Percentiles rank a stretch among this genome's conserved stretches.
Conservation (phyloP, 53 echinoderm and acorn worm species). For the Temnopleurus reevesii region DNA sequence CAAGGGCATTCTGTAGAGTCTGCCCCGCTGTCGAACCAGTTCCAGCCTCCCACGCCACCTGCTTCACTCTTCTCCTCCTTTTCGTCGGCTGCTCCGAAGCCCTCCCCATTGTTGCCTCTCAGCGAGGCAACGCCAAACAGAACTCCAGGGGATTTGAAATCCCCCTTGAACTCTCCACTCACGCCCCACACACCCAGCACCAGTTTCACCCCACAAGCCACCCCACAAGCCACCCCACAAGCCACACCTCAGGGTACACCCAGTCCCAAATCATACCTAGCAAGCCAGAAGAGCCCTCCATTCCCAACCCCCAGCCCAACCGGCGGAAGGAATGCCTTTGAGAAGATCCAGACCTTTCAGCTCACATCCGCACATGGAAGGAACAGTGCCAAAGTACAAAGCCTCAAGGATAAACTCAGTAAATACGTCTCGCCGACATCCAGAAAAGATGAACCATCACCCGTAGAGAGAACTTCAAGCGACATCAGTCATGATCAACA, state of each 20-base stretch:
- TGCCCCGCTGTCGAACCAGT: neutral
- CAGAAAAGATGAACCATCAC: neutral
- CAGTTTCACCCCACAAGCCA: neutral
- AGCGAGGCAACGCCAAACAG: constrained; percentile 22
- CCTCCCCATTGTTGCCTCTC: constrained; percentile 53
- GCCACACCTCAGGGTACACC: constrained; percentile 15
- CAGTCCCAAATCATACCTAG: constrained; percentile 39
- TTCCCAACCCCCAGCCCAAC: neutral
- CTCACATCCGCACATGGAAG: constrained; percentile 49
- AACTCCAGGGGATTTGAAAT: constrained; percentile 43
- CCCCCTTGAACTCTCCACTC: constrained; percentile 32
- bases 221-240: neutral
- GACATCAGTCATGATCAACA: constrained; percentile 9
- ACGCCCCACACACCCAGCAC: constrained; percentile 22
- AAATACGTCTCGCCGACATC: constrained; percentile 36
- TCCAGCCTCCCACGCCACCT: constrained; percentile 53
- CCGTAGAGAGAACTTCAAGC: neutral
- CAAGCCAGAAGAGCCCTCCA: constrained; percentile 35
- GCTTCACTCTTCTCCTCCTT: constrained; percentile 46
- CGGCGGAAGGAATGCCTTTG: constrained; percentile 45
- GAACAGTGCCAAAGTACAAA: constrained; percentile 58
- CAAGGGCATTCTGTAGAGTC: neutral
- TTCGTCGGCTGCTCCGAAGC: constrained; percentile 32
- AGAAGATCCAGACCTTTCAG: constrained; percentile 50
- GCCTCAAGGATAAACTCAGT: constrained; percentile 55